A percentile compares a stretch with the other conserved stretches of the same genome.
Evolutionary conservation across 1,140 invertebrate genomes (phyloP).

Genomic region (Samia ricini): DNA sequence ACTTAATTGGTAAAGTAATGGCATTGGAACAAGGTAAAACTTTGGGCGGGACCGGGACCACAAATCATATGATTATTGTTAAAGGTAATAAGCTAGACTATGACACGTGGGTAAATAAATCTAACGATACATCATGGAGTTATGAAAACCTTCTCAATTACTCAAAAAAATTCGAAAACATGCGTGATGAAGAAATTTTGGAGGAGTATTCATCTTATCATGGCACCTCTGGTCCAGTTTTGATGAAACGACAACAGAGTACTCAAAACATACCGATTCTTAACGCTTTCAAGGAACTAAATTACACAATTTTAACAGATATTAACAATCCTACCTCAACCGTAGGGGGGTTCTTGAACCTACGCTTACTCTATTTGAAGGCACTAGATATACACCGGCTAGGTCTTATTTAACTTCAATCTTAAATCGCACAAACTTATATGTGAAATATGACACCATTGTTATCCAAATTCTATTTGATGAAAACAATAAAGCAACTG

Average conservation of each 20-base stretch:
- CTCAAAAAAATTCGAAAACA: conserved; percentile 18
- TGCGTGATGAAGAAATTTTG: conserved; percentile 12
- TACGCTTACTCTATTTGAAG: conserved; percentile 84
- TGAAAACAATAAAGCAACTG: conserved; percentile 6
- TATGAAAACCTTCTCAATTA: conserved; percentile 30
- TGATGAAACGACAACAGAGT: not conserved
- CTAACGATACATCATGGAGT: conserved; percentile 81
- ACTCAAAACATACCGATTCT: not conserved
- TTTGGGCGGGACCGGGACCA: conserved; percentile 82
- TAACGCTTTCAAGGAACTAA: conserved; percentile 14
- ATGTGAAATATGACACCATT: conserved; percentile 79
- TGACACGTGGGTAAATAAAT: conserved; percentile 79
- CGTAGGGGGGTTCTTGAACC: conserved; percentile 79
- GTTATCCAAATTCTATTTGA: conserved; percentile 79
- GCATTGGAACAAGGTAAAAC: conserved; percentile 53
- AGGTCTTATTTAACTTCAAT: conserved; percentile 84
- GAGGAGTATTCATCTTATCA: not conserved
- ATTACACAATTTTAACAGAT: conserved; percentile 57
- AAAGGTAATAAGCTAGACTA: conserved; percentile 84
- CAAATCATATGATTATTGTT: conserved; percentile 89
- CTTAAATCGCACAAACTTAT: conserved; percentile 81
- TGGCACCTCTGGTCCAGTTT: conserved; percentile 15
- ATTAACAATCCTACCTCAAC: conserved; percentile 74
- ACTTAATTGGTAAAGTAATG: not conserved
- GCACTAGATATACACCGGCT: conserved; percentile 84